Percentiles rank a stretch among this genome's conserved stretches.
phyloP scores from a whole-genome alignment of 2,888 invertebrate genomes.

The Noctua fimbriata region DNA sequence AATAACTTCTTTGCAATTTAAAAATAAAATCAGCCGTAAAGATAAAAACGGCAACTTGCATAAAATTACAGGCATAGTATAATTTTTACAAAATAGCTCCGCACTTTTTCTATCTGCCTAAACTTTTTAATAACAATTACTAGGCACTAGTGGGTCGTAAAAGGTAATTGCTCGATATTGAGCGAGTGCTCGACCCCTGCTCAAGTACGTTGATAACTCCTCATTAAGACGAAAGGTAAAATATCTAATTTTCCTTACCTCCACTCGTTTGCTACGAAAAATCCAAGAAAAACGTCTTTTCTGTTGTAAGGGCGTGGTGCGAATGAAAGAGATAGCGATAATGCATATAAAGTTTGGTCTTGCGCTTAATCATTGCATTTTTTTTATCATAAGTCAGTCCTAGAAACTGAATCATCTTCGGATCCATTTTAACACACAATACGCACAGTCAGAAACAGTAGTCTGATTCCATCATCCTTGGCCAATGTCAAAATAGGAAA shows the following conservation, averaged over 20 bases:
- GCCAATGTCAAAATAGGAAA: background rate
- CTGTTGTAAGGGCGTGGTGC: conserved; percentile 68
- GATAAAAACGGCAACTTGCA: conserved; percentile 33
- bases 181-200: conserved; percentile 70
- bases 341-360: background rate
- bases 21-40: conserved; percentile 22
- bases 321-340: conserved; percentile 40
- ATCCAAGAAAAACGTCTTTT: conserved; percentile 80
- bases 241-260: conserved; percentile 84
- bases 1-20: background rate
- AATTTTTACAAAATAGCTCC: conserved; percentile 36
- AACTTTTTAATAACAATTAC: conserved; percentile 68
- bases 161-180: conserved; percentile 81
- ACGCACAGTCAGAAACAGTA: background rate
- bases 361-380: background rate
- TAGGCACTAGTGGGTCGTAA: conserved; percentile 69
- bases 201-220: conserved; percentile 78
- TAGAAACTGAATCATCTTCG: background rate
- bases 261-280: conserved; percentile 80
- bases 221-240: conserved; percentile 80
- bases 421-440: background rate
- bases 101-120: conserved; percentile 36
- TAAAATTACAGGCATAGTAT: conserved; percentile 26
- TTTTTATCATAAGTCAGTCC: background rate
- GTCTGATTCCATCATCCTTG: background rate